Evolutionary conservation across 2,888 invertebrate species (phyloP).

Genomic region (Apantesis nais): DNA sequence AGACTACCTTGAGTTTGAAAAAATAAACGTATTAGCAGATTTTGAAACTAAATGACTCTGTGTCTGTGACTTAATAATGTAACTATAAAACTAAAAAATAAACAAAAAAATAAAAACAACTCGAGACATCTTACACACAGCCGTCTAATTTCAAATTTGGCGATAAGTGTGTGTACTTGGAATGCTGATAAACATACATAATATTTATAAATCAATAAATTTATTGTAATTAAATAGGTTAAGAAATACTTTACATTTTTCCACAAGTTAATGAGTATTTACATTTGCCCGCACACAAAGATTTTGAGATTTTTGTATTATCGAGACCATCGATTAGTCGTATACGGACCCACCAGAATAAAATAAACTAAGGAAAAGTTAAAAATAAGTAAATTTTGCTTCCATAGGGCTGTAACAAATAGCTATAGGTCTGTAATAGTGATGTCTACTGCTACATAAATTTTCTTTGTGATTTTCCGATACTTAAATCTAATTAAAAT

Average conservation of each 20-base stretch:
- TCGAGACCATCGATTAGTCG: neutral
- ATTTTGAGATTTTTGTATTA: neutral
- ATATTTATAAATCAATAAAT: neutral
- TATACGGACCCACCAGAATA: neutral
- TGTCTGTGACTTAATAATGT: too few species aligned
- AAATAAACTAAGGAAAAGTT: neutral
- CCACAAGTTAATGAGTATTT: neutral
- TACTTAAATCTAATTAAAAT: neutral
- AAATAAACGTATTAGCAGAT: too few species aligned
- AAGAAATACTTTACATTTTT: neutral
- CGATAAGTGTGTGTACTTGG: too few species aligned
- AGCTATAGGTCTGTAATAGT: neutral
- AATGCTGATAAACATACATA: too few species aligned
- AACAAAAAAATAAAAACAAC: too few species aligned
- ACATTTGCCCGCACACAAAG: neutral
- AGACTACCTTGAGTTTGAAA: too few species aligned
- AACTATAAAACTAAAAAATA: too few species aligned
- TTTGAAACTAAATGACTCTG: too few species aligned
- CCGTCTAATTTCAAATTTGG: too few species aligned
- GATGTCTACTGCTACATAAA: neutral
- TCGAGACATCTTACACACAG: too few species aligned
- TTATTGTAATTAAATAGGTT: neutral
- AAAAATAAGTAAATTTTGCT: neutral
- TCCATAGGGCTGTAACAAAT: neutral
- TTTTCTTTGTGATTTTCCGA: neutral